Evolutionary conservation across 2,888 invertebrate genomes (phyloP).

Genomic region (Lottia scabra): DNA sequence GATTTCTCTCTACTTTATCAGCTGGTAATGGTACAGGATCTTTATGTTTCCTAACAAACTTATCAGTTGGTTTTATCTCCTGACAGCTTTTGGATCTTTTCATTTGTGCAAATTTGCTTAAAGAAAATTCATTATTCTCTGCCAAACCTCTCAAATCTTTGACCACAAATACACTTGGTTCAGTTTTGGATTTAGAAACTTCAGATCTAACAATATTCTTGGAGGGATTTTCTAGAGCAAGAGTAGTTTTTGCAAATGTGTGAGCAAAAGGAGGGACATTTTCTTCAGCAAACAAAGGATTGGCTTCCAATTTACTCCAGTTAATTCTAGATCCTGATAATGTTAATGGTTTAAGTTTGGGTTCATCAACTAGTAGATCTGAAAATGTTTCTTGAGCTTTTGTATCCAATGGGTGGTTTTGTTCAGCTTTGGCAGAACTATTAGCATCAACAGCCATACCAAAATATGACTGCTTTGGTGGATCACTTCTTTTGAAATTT

Average conservation of each 20-base stretch:
- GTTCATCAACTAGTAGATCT: neutral
- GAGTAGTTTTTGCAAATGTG: no score
- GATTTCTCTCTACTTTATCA: neutral
- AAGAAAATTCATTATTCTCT: slow-evolving; percentile 53
- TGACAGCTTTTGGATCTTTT: neutral
- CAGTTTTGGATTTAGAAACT: neutral
- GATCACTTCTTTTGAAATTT: slow-evolving; percentile 38
- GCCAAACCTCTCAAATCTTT: slow-evolving; percentile 50
- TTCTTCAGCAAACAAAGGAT: neutral
- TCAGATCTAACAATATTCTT: no score
- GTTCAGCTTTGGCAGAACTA: neutral
- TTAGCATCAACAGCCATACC: slow-evolving; percentile 17
- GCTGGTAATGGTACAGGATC: neutral
- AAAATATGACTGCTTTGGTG: slow-evolving; percentile 51
- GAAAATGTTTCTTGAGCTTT: neutral
- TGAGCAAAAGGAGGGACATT: neutral
- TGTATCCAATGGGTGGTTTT: neutral
- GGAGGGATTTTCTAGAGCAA: no score
- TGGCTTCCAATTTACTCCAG: neutral
- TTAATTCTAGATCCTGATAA: slow-evolving; percentile 1
- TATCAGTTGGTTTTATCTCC: neutral
- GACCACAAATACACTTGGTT: slow-evolving; percentile 39
- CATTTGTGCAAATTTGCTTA: slow-evolving; percentile 36
- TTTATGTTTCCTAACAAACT: neutral
- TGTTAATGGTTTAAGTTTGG: neutral